A percentile compares a stretch with the other conserved stretches of the same genome.
These are phyloP conservation scores for Dasypolia templi DNA, from an alignment of 2,888 invertebrate species.

Conservation along the genomic window DNA sequence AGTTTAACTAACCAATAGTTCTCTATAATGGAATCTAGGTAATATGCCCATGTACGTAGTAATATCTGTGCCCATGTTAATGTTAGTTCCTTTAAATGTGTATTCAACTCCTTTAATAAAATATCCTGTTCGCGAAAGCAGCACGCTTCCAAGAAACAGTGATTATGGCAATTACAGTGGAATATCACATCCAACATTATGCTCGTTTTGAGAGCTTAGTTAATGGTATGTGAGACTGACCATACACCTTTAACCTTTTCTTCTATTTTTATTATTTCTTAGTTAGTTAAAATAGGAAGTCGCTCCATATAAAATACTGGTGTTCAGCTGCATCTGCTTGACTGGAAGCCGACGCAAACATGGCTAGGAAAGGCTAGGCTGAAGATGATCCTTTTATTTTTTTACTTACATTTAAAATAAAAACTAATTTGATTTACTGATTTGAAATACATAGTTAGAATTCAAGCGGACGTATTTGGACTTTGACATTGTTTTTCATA, in stretches of 20 bases:
- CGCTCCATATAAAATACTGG: too few species aligned
- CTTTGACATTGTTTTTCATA: slow-evolving; percentile 27
- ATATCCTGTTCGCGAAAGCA: slow-evolving; percentile 3
- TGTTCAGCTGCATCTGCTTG: too few species aligned
- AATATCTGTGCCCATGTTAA: slow-evolving; percentile 4
- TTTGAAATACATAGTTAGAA: neutral
- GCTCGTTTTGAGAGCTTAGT: neutral
- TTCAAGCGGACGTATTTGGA: neutral
- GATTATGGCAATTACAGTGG: slow-evolving; percentile 1
- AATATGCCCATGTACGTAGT: slow-evolving; percentile 1
- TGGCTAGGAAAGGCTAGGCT: too few species aligned
- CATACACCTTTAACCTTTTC: neutral
- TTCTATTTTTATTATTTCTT: too few species aligned
- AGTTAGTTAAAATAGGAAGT: too few species aligned
- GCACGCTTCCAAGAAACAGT: neutral
- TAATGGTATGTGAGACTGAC: neutral
- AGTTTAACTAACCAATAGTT: neutral
- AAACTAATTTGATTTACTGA: neutral
- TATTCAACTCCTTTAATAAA: slow-evolving; percentile 1
- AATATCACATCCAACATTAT: neutral
- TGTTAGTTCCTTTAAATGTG: neutral
- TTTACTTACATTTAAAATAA: too few species aligned
- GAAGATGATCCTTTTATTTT: neutral
- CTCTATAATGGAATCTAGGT: neutral
- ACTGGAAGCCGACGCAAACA: too few species aligned